Evolutionary conservation across 1,140 invertebrate species (phyloP).

Genomic region (Bombyx mandarina): DNA sequence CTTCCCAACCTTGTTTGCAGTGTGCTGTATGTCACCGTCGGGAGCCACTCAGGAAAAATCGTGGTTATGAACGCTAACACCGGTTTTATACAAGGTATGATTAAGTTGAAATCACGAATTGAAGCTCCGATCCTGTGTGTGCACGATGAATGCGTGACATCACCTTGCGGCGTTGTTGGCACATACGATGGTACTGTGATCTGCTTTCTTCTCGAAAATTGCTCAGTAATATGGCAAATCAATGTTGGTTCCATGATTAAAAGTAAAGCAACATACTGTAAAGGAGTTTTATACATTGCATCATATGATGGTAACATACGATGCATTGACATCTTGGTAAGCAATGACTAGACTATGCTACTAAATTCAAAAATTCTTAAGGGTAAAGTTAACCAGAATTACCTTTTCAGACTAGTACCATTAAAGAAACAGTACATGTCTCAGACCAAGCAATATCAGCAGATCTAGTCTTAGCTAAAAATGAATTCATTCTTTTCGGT

Average conservation of each 20-base stretch:
- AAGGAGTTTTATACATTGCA: slow-evolving; percentile 73
- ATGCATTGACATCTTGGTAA: slow-evolving; percentile 73
- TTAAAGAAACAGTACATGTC: slow-evolving; percentile 37
- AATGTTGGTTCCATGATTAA: slow-evolving; percentile 76
- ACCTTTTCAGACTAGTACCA: slow-evolving; percentile 45
- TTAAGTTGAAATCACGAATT: slow-evolving; percentile 44
- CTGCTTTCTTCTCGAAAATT: slow-evolving; percentile 71
- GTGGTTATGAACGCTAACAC: slow-evolving; percentile 64
- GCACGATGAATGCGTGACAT: slow-evolving; percentile 12
- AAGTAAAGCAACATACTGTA: slow-evolving; percentile 72
- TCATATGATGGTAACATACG: slow-evolving; percentile 79
- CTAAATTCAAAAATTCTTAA: neutral
- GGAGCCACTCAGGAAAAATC: slow-evolving; percentile 73
- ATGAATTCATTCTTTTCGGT: slow-evolving; percentile 62
- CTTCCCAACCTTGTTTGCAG: slow-evolving; percentile 17
- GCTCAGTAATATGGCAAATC: slow-evolving; percentile 74
- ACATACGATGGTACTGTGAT: slow-evolving; percentile 79
- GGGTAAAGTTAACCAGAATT: neutral
- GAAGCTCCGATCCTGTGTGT: slow-evolving; percentile 54
- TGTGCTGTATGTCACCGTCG: slow-evolving; percentile 50
- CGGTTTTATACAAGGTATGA: slow-evolving; percentile 44
- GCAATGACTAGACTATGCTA: slow-evolving; percentile 3
- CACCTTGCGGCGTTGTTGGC: slow-evolving; percentile 66
- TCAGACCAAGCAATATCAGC: slow-evolving; percentile 73
- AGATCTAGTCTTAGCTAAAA: slow-evolving; percentile 69